Base-by-base conservation (phyloP, 2,888 invertebrate genomes). In the Deroplatys truncata region DNA sequence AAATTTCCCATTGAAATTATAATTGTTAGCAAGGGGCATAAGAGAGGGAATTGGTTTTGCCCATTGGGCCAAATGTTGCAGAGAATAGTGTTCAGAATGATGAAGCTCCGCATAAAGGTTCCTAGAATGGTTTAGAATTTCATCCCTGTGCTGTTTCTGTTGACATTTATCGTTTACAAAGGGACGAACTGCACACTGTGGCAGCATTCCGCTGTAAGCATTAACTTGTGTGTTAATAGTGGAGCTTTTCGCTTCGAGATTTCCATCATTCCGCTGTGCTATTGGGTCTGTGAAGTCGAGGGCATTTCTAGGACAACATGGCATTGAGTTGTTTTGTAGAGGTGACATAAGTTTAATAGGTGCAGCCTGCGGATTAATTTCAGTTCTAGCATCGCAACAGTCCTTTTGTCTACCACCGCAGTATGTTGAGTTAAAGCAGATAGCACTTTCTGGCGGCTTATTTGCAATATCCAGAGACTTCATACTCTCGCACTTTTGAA, bases 1-100 rank as follows among this genome's bases (percentile, higher is more conserved):
- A 86, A 86, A 20, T 82, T 86, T 56, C 56, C 86, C 86, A 31
- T 29, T 86, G 28, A 29, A 86, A 8, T 82, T 13, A 28, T 16
- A 29, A 29, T 82, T 72, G 85, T 85, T 86, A 31, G 29, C 82
- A 16, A 86, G 28, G 29, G 86, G 86, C 86, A 86, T 86, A 1
- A 86, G 86, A 29, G 86, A 86, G 15, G 86, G 86, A 25, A 86
- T n/a, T 82, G 86, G 86, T 72, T 86, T 86, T 29, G 86, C 72
- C 86, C 86, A 86, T 25, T 86, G 86, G 4, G 82, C 28, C 82
- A 86, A 86, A n/a, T 82, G 86, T 20, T 86, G 28, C 82, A 28
- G 49, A 16, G 56, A n/a, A 86, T 28, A 86, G 16, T 86, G 86
- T 25, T 86, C 29, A 2, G 20, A 5, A 20, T 72, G 56, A 20